These are phyloP conservation scores for Callipepla squamata DNA, from an alignment of 2,113 vertebrate genomes.

Conservation along the genomic window DNA sequence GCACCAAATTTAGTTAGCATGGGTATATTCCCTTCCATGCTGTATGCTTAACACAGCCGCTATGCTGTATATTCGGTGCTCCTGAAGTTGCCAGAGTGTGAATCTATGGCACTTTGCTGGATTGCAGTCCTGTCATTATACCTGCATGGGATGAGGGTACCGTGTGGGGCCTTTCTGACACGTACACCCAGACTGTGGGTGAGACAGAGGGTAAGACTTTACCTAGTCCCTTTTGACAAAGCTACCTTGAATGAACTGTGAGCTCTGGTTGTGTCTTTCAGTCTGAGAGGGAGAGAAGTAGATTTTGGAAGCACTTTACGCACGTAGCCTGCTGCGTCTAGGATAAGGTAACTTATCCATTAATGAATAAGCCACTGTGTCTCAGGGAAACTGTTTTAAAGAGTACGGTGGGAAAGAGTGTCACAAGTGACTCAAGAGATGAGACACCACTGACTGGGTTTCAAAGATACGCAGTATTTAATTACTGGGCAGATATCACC, in stretches of 20 bases:
- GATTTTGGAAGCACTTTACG: background rate
- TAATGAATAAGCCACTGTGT: background rate
- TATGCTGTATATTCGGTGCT: background rate
- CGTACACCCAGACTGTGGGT: background rate
- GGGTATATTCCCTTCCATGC: accelerated
- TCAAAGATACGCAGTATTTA: constrained; percentile 55
- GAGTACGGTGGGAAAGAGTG: constrained; percentile 4
- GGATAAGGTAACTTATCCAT: background rate
- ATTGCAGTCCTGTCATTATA: background rate
- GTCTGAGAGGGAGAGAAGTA: background rate
- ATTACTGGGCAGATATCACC: constrained; percentile 34
- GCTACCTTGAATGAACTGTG: background rate
- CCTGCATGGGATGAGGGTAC: background rate
- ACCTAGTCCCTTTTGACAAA: background rate
- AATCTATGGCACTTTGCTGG: background rate
- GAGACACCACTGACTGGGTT: constrained; percentile 43
- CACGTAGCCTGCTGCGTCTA: background rate
- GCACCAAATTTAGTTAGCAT: background rate
- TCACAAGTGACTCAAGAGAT: constrained; percentile 14
- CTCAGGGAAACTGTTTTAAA: constrained; percentile 17
- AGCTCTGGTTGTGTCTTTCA: background rate
- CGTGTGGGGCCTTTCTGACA: background rate
- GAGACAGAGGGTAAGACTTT: background rate
- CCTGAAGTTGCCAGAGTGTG: accelerated
- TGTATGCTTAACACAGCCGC: accelerated